Evolutionary conservation across 2,797 vertebrate species (phyloP).

Genomic region (Discoglossus pictus): DNA sequence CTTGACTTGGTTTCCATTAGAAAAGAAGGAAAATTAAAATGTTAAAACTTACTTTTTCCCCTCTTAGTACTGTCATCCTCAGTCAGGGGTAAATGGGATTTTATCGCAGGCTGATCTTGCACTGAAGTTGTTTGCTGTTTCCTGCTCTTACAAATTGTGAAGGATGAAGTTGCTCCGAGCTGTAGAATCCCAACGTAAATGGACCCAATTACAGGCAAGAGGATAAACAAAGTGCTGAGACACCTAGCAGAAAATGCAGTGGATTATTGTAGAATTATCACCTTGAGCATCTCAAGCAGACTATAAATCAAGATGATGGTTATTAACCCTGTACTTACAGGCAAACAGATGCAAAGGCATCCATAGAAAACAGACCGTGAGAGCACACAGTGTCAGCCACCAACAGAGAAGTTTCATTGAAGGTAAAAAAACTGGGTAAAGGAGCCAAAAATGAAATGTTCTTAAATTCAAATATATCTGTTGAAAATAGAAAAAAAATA

Average conservation of each 20-base stretch:
- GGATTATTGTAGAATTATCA: slow-evolving; percentile 8
- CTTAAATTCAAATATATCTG: slow-evolving; percentile 60
- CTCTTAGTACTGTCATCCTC: slow-evolving; percentile 6
- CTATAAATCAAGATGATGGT: too few species aligned
- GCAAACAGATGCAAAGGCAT: slow-evolving; percentile 53
- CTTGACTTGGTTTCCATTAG: too few species aligned
- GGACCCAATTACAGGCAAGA: slow-evolving; percentile 56
- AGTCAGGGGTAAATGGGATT: slow-evolving; percentile 8
- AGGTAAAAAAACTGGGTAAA: slow-evolving; percentile 51
- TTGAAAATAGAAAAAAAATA: slow-evolving; percentile 29
- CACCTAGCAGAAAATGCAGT: slow-evolving; percentile 53
- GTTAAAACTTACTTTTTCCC: slow-evolving; percentile 19
- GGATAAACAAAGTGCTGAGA: slow-evolving; percentile 52
- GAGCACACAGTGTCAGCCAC: slow-evolving; percentile 54
- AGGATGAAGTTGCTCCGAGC: background rate
- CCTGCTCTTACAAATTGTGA: slow-evolving; percentile 28
- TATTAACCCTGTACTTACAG: slow-evolving; percentile 57
- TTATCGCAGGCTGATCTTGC: slow-evolving; percentile 3
- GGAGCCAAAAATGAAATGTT: slow-evolving; percentile 57
- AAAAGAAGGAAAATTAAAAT: background rate
- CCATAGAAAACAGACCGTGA: slow-evolving; percentile 35
- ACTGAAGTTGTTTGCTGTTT: background rate
- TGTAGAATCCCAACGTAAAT: slow-evolving; percentile 38
- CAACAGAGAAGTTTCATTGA: slow-evolving; percentile 48
- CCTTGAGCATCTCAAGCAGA: background rate